Evolutionary conservation across 2,113 vertebrate genomes (phyloP), one percentile per base, ranked within the genome.

Genomic region (Microtus richardsoni): DNA sequence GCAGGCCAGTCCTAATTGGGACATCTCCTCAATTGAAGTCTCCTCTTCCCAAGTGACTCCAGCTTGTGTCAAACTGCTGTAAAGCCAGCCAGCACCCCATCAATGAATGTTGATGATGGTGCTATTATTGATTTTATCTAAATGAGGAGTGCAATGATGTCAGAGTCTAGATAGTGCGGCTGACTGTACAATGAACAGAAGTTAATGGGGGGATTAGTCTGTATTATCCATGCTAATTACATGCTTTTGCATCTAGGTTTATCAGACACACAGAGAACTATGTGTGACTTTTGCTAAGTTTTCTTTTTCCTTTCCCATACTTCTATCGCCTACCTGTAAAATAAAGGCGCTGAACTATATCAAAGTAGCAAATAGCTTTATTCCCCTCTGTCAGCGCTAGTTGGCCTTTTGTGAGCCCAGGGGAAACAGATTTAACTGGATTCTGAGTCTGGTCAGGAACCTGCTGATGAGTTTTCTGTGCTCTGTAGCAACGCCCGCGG

Each of bases 281-380:
- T 83, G 52, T 68, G n/a, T 91, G 39, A 89, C 58, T 89, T 91
- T 54, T 54, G 49, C 16, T 52, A 91, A 83, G 5, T 79, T 4
- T n/a, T 54, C 30, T 4, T 41, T 68, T 96, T 82, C 36, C 28
- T 84, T 95, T 93, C 75, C 26, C 58, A 60, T 77, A 64, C 28
- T 91, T 94, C 93, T 36, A 39, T 64, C 79, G 84, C 60, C 84
- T 91, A 68, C 77, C 92, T 93, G 30, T 74, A 93, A 95, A 97
- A 91, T 58, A 47, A 92, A 47, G n/a, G 78, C 17, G 74, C 52
- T 33, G 30, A 92, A 64, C 54, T 52, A 22, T 30, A 78, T 88
- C 89, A 66, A 84, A 13, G 70, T 24, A 95, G n/a, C 62, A 95
- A 71, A 93, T 71, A 71, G 79, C n/a, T 60, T 95, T 96, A 89